Conservation (phyloP, 2,888 invertebrate species). For the Apotomis turbidana region DNA sequence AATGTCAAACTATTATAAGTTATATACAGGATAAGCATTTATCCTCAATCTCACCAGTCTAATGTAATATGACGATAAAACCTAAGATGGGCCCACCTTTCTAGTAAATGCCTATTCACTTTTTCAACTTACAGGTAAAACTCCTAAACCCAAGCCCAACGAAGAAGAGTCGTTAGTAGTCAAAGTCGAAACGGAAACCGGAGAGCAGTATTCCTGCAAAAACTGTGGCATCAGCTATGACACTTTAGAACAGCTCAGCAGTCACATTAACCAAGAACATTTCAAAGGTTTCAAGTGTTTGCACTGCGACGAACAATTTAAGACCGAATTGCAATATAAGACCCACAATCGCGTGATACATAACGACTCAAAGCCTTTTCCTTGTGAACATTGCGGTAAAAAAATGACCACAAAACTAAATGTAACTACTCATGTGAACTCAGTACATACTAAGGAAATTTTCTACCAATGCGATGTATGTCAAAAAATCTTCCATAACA, state of each 20-base stretch:
- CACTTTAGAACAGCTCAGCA: conserved; percentile 17
- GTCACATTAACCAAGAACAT: conserved; percentile 24
- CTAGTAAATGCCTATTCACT: no score
- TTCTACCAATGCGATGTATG: conserved; percentile 32
- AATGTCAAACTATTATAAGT: no score
- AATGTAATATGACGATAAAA: no score
- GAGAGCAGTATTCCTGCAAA: conserved; percentile 30
- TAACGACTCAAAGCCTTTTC: conserved; percentile 21
- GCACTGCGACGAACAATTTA: conserved; percentile 14
- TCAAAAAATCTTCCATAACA: conserved; percentile 30
- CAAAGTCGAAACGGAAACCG: conserved; percentile 33
- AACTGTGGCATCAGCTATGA: conserved; percentile 33
- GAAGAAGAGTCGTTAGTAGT: conserved; percentile 31
- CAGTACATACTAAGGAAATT: conserved; percentile 19
- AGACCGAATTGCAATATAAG: conserved; percentile 7
- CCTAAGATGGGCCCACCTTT: no score
- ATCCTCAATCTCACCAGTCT: no score
- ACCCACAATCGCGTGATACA: conserved; percentile 7
- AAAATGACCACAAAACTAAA: conserved; percentile 3
- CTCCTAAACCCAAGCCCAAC: conserved; percentile 22
- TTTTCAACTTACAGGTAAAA: conserved; percentile 20
- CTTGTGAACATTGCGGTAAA: conserved; percentile 15
- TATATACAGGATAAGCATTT: no score
- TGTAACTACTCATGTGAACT: conserved; percentile 16
- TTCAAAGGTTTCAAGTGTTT: conserved; percentile 18